phyloP scores from a whole-genome alignment of 2,888 invertebrate species.

The Plebejus melissa region DNA sequence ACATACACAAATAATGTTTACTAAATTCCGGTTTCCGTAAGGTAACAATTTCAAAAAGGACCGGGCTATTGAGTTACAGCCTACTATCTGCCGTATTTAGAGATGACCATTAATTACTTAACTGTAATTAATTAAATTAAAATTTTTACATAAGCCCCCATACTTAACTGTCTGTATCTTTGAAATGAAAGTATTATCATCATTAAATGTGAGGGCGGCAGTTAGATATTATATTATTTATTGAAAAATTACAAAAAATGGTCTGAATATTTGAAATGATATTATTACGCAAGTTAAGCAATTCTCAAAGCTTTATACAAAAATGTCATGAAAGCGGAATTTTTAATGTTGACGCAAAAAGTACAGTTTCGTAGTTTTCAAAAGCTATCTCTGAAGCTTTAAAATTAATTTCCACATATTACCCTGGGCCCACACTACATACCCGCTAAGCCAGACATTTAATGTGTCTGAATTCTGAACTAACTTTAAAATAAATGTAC shows the following conservation, averaged over 20 bases:
- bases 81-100: too few species aligned
- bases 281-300: neutral
- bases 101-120: too few species aligned
- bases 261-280: too few species aligned
- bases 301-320: neutral
- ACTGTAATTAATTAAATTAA: too few species aligned
- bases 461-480: slow-evolving; percentile 6
- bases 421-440: neutral
- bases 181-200: too few species aligned
- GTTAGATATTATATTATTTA: too few species aligned
- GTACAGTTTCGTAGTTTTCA: neutral
- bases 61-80: too few species aligned
- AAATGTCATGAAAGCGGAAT: neutral
- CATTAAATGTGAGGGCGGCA: too few species aligned
- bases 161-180: too few species aligned
- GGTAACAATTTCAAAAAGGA: too few species aligned
- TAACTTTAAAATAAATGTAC: slow-evolving; percentile 7
- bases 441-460: slow-evolving; percentile 8
- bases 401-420: slow-evolving; percentile 17
- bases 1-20: neutral
- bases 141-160: too few species aligned
- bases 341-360: slow-evolving; percentile 10
- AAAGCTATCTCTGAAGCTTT: slow-evolving; percentile 10
- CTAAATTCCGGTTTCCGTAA: neutral
- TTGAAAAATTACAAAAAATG: too few species aligned